Evolutionary conservation across 2,888 invertebrate genomes (phyloP).

Genomic region (Serrognathus titanus): DNA sequence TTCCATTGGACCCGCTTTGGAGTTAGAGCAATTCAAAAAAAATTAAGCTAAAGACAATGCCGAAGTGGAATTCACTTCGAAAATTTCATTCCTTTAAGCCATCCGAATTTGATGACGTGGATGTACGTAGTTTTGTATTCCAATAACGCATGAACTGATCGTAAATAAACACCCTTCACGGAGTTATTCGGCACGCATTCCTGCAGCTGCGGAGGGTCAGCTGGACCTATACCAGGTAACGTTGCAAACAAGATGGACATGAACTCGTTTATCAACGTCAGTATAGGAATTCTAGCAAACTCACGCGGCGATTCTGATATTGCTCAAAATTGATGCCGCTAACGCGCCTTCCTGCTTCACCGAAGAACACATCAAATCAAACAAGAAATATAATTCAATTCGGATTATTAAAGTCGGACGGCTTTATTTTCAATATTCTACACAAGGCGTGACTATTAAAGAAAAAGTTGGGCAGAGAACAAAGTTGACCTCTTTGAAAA

Average conservation of each 20-base stretch:
- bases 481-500: too few species aligned
- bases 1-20: too few species aligned
- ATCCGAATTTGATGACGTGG: too few species aligned
- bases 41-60: too few species aligned
- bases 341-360: neutral
- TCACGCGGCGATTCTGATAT: neutral
- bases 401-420: too few species aligned
- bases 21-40: too few species aligned
- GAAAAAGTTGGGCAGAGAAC: too few species aligned
- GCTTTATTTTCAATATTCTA: too few species aligned
- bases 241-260: constrained; percentile 30
- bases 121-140: constrained; percentile 31
- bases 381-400: neutral
- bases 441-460: too few species aligned
- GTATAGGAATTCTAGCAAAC: constrained; percentile 20
- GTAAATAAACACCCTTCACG: constrained; percentile 38
- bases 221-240: constrained; percentile 23
- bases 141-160: constrained; percentile 36
- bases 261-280: constrained; percentile 31
- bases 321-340: neutral
- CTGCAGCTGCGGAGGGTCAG: constrained; percentile 14
- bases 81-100: too few species aligned
- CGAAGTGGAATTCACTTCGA: too few species aligned
- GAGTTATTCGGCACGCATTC: constrained; percentile 33
- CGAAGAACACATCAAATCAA: neutral